A percentile compares a stretch with the other conserved stretches of the same genome.
Evolutionary conservation across 2,113 vertebrate genomes (phyloP).

Genomic region (Nanorana parkeri): DNA sequence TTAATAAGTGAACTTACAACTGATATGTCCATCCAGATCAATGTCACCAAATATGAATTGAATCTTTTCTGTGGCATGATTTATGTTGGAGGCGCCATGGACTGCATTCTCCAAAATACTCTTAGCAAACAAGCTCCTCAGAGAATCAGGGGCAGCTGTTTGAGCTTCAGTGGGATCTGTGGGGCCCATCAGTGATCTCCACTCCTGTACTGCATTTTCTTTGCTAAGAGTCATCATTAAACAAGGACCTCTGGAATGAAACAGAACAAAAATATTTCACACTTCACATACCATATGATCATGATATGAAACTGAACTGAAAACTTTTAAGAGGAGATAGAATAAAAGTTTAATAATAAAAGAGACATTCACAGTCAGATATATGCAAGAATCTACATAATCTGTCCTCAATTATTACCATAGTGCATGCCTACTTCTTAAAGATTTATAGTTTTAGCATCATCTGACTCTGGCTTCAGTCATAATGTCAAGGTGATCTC

Average conservation of each 20-base stretch:
- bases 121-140: slow-evolving; percentile 78
- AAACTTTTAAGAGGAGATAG: no score
- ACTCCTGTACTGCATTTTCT: slow-evolving; percentile 82
- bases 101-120: slow-evolving; percentile 76
- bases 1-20: slow-evolving; percentile 15
- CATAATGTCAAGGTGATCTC: no score
- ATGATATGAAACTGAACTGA: no score
- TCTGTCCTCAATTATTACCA: no score
- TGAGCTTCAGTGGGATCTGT: slow-evolving; percentile 76
- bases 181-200: slow-evolving; percentile 83
- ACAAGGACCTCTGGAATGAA: slow-evolving; percentile 75
- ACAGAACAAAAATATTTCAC: background rate
- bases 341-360: no score
- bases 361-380: no score
- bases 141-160: slow-evolving; percentile 69
- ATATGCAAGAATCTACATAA: no score
- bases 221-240: slow-evolving; percentile 78
- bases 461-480: no score
- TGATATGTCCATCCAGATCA: slow-evolving; percentile 10
- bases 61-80: slow-evolving; percentile 70
- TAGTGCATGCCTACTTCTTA: no score
- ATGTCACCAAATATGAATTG: slow-evolving; percentile 73
- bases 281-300: no score
- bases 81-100: slow-evolving; percentile 75
- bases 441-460: no score